Evolutionary conservation across 1,140 invertebrate genomes (phyloP), one percentile per base, ranked within the genome.

Genomic region (Pemphigus obesinymphae): DNA sequence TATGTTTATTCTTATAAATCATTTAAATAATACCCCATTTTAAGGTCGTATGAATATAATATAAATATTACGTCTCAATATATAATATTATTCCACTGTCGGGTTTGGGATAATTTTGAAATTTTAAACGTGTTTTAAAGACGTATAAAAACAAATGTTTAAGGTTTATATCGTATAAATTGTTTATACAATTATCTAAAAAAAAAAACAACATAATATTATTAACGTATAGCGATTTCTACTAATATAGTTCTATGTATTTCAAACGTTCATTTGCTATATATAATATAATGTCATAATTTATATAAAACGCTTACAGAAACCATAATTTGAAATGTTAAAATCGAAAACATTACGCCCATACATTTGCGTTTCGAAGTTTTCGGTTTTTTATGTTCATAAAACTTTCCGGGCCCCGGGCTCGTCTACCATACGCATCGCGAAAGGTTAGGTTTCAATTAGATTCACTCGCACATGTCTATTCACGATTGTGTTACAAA

Each of bases 381-480:
- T 70, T 70, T 70, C 17, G n/a, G 40, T 4, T 17, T 23, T 23
- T 43, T 45, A 45, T n/a, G n/a, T n/a, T n/a, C n/a, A 40, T 40
- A 8, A 68, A 5, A 70, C 66, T 70, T 43, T 70, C 66, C n/a
- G 66, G 43, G 66, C 66, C 66, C 11, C 66, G 23, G 66, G 66
- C 63, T 68, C 63, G 63, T 40, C 1, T 34, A 23, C 31, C 34
- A 34, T 61, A 61, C 31, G 20, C n/a, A 23, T 45, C 43, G 43
- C 43, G 43, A 11, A 45, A 11, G 4, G 10, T 40, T 45, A 45
- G 10, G 43, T 43, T 70, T 70, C 66, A 70, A 43, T 70, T 70
- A 70, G 63, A 68, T 68, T 34, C 63, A 68, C 63, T 68, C 63
- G 34, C 20, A 34, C 29, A 17, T 10, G n/a, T 23, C 58, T 15